Evolutionary conservation across 1,140 invertebrate genomes (phyloP), one percentile per base, ranked within the genome.

Genomic region (Mesaphorura yosii): DNA sequence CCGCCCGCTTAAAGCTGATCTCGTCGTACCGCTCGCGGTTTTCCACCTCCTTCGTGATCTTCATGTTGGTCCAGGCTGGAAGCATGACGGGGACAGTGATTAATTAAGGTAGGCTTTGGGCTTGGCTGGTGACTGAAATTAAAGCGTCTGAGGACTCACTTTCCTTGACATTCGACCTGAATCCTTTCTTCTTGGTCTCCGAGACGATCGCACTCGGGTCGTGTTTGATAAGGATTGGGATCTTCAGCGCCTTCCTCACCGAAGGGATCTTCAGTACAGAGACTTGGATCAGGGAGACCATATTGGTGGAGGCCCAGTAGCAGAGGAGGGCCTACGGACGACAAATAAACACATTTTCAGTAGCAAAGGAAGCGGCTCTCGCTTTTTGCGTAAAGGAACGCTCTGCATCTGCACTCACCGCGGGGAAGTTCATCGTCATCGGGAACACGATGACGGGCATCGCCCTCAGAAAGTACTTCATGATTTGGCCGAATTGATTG

Each of bases 281-380:
- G 19, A 86, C 84, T 81, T 95, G 90, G 0, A 74, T 41, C 5
- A 98, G 64, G 0, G 92, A 93, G 52, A 94, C 79, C n/a, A 84
- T 73, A 68, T 98, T 98, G 49, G 80, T 85, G 25, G 83, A 80
- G 27, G 78, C 73, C 93, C 93, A 98, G 67, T 98, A 97, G 34
- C 82, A 80, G 22, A 91, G 71, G 64, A 97, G 80, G 15, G 84
- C 88, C 81, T 82, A 61, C n/a, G 69, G 68, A 60, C 53, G 57
- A 55, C 59, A 23, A 27, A 52, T 34, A n/a, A 34, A 34, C 31
- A 34, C n/a, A 10, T 10, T 10, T 34, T 10, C 31, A 10, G n/a
- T 10, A 34, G n/a, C n/a, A 34, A 10, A 34, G n/a, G n/a, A 34
- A 10, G n/a, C 10, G n/a, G n/a, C 31, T 10, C 10, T 34, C 31